Percentiles rank a stretch among this genome's conserved stretches.
Evolutionary conservation across 1,140 invertebrate genomes (phyloP).

Genomic region (Drosophila orosa): DNA sequence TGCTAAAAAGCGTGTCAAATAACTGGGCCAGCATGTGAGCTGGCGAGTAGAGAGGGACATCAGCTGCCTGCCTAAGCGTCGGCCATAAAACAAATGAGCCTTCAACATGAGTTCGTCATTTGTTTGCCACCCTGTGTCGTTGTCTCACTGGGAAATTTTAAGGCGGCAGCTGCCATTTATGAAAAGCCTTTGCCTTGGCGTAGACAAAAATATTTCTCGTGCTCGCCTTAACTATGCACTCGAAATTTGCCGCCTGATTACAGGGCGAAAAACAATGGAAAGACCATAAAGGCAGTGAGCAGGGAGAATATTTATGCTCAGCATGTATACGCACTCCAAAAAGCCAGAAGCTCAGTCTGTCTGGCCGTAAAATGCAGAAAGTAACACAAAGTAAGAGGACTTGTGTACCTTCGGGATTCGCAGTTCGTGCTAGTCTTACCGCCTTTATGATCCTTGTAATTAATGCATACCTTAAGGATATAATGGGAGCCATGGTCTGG

Average conservation of each 20-base stretch:
- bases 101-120: slow-evolving; percentile 77
- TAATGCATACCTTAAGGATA: slow-evolving; percentile 80
- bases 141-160: slow-evolving; percentile 31
- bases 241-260: slow-evolving; percentile 60
- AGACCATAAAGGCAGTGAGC: slow-evolving; percentile 25
- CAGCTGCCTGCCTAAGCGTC: slow-evolving; percentile 72
- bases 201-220: slow-evolving; percentile 23
- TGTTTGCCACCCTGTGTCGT: slow-evolving; percentile 40
- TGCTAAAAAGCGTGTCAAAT: slow-evolving; percentile 75
- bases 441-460: slow-evolving; percentile 75
- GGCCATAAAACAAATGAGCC: slow-evolving; percentile 78
- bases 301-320: neutral
- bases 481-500: slow-evolving; percentile 34
- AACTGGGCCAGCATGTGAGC: slow-evolving; percentile 57
- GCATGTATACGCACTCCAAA: neutral
- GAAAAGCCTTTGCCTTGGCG: slow-evolving; percentile 16
- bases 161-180: slow-evolving; percentile 39
- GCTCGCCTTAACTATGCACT: slow-evolving; percentile 51
- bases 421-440: slow-evolving; percentile 38
- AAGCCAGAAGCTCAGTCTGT: slow-evolving; percentile 30
- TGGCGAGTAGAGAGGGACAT: slow-evolving; percentile 5
- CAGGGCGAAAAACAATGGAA: slow-evolving; percentile 38
- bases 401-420: slow-evolving; percentile 11
- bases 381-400: slow-evolving; percentile 72
- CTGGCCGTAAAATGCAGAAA: slow-evolving; percentile 72